Evolutionary conservation across 92 coral and sea anemone species (phyloP).

Genomic region (Porites cylindrica): DNA sequence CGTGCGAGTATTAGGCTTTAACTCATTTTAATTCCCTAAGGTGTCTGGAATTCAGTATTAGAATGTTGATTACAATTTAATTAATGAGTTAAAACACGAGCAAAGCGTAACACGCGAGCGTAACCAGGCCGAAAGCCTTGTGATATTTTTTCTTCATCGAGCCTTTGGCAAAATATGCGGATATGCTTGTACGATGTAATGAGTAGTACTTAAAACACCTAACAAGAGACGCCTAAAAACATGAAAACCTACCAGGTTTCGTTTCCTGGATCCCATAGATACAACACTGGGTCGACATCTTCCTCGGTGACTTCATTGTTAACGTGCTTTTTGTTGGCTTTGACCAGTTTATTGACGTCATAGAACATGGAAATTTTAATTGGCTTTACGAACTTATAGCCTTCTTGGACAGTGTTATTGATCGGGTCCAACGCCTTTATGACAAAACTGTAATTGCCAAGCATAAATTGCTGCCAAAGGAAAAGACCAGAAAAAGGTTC

Average conservation of each 20-base stretch:
- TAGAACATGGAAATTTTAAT: conserved; percentile 92
- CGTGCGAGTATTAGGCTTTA: no score
- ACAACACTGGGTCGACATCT: conserved; percentile 92
- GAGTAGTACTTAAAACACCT: no score
- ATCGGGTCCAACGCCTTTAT: conserved; percentile 88
- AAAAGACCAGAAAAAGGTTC: no score
- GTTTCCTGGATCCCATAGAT: conserved; percentile 87
- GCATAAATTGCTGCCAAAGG: conserved; percentile 89
- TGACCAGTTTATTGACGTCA: conserved; percentile 91
- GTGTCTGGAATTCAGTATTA: no score
- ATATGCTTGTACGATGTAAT: no score
- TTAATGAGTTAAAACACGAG: no score
- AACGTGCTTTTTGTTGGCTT: conserved; percentile 81
- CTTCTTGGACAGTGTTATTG: conserved; percentile 76
- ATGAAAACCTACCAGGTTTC: conserved; percentile 80
- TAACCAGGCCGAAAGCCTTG: no score
- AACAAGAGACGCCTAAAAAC: neutral
- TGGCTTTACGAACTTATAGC: conserved; percentile 88
- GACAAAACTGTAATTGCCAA: conserved; percentile 97
- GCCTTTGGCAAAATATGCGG: no score
- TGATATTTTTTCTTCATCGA: no score
- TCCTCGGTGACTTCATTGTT: conserved; percentile 77
- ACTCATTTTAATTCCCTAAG: no score
- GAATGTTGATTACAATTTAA: no score
- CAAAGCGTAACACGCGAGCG: no score